Evolutionary conservation across 1,140 invertebrate species (phyloP), one percentile per base, ranked within the genome.

Genomic region (Leguminivora glycinivorella): DNA sequence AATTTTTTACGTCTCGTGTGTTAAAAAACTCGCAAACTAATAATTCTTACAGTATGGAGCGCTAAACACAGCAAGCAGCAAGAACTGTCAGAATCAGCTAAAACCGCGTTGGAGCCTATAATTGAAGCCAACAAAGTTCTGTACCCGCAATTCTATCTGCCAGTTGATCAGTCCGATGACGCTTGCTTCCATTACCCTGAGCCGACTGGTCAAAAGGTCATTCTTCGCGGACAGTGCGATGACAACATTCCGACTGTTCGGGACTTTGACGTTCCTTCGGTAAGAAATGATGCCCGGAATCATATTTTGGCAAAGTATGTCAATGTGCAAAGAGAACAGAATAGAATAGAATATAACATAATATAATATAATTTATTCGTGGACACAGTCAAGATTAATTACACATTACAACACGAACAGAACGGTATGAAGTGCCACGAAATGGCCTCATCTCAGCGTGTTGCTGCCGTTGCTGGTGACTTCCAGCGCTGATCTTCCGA

Each of bases 151-250:
- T 81, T 88, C 72, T 91, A 83, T 66, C 60, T 72, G 9, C 7
- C 56, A 0, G 85, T 86, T 1, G 60, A 80, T 56, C 87, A 88
- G 68, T 78, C 43, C 12, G 80, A 83, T 34, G 40, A 19, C 0
- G 80, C 82, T 24, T 91, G 89, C 72, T 91, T 90, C 84, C 76
- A 87, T 69, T 91, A 90, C 67, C 89, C 87, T 0, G 75, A 73
- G 2, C 60, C 72, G 5, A 68, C 70, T 2, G 79, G 81, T 6
- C 66, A 75, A 10, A 73, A 74, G 38, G 71, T 90, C 67, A 80
- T 88, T 9, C 47, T 91, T 17, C 85, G 83, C 24, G 87, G 87
- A 66, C 81, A 83, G 38, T 91, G 89, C 56, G 84, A 91, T 69
- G 5, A 26, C 0, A 76, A 81, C 38, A 87, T 88, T 63, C 75